Evolutionary conservation across 2,797 vertebrate genomes (phyloP), one percentile per base, ranked within the genome.

Genomic region (Cirrhinus mrigala): DNA sequence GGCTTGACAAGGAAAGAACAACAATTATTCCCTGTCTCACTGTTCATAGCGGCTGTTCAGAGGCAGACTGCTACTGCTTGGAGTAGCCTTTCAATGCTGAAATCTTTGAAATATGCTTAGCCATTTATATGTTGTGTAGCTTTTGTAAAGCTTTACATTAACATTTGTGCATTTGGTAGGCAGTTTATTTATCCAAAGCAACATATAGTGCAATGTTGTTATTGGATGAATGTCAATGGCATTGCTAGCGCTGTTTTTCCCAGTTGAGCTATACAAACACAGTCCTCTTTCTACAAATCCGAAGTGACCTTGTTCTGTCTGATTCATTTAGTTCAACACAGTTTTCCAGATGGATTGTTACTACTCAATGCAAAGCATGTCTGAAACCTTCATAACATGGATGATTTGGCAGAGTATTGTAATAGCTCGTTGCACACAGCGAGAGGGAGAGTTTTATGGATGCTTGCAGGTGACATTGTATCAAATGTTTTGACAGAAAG

Each of bases 21-120:
- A 80, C 86, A 84, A 87, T 87, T 87, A 87, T 87, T 87, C 60
- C 82, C 69, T 37, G 52, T 75, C 86, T 84, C 82, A 40, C 56
- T 85, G 84, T 79, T 85, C 84, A 73, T 79, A 74, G 84, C 1
- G 20, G 68, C 54, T 77, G 73, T 77, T 87, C 77, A 87, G 56
- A 74, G 33, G 44, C 69, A 85, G 15, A 62, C 83, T 73, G 68
- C 52, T 70, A 52, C 44, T 79, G 24, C 66, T 54, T 52, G 68
- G 46, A 71, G 52, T 56, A 77, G 74, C 44, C 62, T 84, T 84
- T 58, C 27, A 46, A 2, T n/a, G 50, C 18, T 40, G 24, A 71
- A 46, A 11, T 69, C 81, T 60, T 73, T 82, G 69, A 82, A 74
- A 58, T 20, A 56, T 70, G n/a, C 37, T 60, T 10, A 44, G 52